Base-by-base conservation (phyloP, 2,113 vertebrate genomes). In the Campylorhamphus procurvoides region DNA sequence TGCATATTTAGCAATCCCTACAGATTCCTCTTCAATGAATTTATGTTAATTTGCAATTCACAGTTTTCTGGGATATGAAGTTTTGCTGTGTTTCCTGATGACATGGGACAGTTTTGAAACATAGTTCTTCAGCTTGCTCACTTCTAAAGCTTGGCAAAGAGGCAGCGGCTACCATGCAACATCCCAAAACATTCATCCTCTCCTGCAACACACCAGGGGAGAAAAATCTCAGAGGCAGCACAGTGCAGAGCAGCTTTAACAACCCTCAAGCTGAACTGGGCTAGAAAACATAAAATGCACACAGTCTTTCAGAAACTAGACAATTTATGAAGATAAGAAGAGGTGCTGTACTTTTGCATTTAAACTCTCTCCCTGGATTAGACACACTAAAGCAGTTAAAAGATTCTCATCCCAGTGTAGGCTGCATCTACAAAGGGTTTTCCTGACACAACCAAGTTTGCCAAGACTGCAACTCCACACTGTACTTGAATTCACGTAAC, bases 381-480 rank as follows among this genome's bases (percentile, higher is more conserved):
- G 37, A 46, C 29, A 77, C 92, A 50, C 7, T 33, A 59, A 60
- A 62, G 19, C 2, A 1, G 24, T 39, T n/a, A 35, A 89, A 71
- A 35, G 50, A 71, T 62, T 81, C 72, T 35, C 33, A 64, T 46
- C n/a, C 10, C 63, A 50, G 46, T 2, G 9, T 7, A 68, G 56
- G 47, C 39, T 64, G 49, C 44, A 75, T 58, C 77, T 75, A 49
- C 5, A 1, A 47, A 75, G 60, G 10, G 1, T 68, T 87, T 80
- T 87, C 39, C 76, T 84, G 35, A 77, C 76, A 72, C 52, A 81
- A 17, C n/a, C 66, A 67, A 69, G 73, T 25, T 12, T 28, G 29
- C 50, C 0, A 0, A 66, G n/a, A 28, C 37, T 46, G 16, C 0
- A 0, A 27, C 67, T 92, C 60, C 47, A 66, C 47, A 35, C 55